Percentiles rank a stretch among this genome's conserved stretches.
Evolutionary conservation across 1,140 invertebrate species (phyloP).

Genomic region (Grapholita molesta): DNA sequence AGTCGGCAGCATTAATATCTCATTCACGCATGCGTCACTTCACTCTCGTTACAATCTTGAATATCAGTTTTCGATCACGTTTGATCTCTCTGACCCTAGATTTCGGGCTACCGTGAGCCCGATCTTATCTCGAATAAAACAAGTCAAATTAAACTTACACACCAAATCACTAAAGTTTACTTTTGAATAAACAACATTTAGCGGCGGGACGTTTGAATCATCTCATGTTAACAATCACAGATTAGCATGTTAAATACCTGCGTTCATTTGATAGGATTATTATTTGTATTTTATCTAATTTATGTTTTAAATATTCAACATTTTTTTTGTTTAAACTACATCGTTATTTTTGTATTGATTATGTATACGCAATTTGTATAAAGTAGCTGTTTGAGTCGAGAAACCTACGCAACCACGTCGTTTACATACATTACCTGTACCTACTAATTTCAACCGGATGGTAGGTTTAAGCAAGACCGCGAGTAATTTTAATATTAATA

Average conservation of each 20-base stretch:
- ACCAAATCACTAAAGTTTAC: constrained; percentile 29
- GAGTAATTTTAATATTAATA: constrained; percentile 6
- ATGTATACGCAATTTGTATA: not conserved
- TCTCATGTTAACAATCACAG: constrained; percentile 65
- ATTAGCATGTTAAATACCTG: constrained; percentile 63
- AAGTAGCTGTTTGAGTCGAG: not conserved
- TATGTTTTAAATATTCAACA: not conserved
- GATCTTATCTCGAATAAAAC: constrained; percentile 39
- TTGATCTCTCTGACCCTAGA: constrained; percentile 70
- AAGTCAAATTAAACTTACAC: constrained; percentile 31
- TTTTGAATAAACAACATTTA: constrained; percentile 22
- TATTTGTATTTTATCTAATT: not conserved
- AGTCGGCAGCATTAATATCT: constrained; percentile 57
- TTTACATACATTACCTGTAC: not conserved
- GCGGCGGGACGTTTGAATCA: constrained; percentile 52
- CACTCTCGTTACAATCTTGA: constrained; percentile 66
- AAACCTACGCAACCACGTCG: not conserved
- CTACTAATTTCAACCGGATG: constrained; percentile 6
- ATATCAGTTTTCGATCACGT: constrained; percentile 74
- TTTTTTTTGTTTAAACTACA: not conserved
- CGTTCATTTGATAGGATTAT: constrained; percentile 34
- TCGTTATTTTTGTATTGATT: too few species aligned
- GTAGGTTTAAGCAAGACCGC: constrained; percentile 1
- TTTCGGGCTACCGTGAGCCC: constrained; percentile 71
- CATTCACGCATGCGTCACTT: constrained; percentile 73